Conservation (phyloP, 2,797 vertebrate species). For the Distichodus sexfasciatus region DNA sequence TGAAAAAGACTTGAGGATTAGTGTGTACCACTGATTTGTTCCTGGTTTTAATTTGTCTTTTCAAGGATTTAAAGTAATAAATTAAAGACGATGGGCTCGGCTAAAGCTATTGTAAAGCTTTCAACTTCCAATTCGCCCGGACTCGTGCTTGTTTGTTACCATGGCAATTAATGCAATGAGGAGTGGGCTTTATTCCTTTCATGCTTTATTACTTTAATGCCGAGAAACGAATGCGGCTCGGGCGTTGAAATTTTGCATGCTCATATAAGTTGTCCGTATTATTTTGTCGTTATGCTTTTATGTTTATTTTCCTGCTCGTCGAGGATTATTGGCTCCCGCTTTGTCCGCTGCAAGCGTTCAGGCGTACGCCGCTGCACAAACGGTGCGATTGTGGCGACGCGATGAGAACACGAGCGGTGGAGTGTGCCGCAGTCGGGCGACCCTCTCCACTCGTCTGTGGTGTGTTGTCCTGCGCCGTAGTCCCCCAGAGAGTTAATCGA, state of each 20-base stretch:
- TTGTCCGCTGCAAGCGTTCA: too few species aligned
- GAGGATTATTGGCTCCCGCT: too few species aligned
- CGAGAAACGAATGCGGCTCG: neutral
- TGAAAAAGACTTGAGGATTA: slow-evolving; percentile 58
- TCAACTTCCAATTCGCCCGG: slow-evolving; percentile 40
- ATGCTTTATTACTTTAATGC: neutral
- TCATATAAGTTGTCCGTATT: too few species aligned
- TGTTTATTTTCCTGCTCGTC: too few species aligned
- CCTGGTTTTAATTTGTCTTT: slow-evolving; percentile 60
- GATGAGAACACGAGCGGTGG: too few species aligned
- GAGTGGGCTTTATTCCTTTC: neutral
- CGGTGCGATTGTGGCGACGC: too few species aligned
- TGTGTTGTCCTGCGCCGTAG: slow-evolving; percentile 30
- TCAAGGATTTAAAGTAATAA: slow-evolving; percentile 60
- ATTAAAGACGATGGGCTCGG: slow-evolving; percentile 46
- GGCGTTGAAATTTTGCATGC: neutral
- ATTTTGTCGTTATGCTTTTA: too few species aligned
- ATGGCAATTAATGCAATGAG: slow-evolving; percentile 43
- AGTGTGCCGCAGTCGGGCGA: slow-evolving; percentile 30
- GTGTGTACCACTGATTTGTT: slow-evolving; percentile 54
- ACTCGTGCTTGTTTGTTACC: slow-evolving; percentile 44
- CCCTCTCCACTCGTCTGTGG: slow-evolving; percentile 13
- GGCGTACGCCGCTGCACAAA: too few species aligned
- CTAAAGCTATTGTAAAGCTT: slow-evolving; percentile 53
- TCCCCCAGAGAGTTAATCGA: slow-evolving; percentile 49